A percentile compares a stretch with the other conserved stretches of the same genome.
Evolutionary conservation across 2,888 invertebrate genomes (phyloP).

Genomic region (Leistus spinibarbis): DNA sequence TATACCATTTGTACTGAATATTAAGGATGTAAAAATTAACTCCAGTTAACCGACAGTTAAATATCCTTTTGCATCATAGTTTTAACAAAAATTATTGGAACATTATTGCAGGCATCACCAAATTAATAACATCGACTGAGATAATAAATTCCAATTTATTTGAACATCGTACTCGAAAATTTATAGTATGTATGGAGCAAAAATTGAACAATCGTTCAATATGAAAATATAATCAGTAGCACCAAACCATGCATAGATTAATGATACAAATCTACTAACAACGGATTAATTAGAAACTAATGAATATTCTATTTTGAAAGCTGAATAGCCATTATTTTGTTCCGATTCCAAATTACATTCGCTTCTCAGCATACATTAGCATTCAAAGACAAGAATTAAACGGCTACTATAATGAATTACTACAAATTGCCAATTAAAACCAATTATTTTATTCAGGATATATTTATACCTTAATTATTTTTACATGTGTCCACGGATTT

Average conservation of each 20-base stretch:
- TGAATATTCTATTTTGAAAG: constrained; percentile 30
- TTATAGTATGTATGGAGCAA: not conserved
- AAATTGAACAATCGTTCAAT: not conserved
- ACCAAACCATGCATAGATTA: constrained; percentile 16
- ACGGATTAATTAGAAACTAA: constrained; percentile 30
- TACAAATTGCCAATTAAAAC: constrained; percentile 25
- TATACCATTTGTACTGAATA: not conserved
- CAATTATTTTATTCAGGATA: not conserved
- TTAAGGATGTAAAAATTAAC: too few species aligned
- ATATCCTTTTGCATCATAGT: too few species aligned
- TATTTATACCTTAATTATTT: too few species aligned
- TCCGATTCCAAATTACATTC: constrained; percentile 19
- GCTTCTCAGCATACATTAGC: constrained; percentile 27
- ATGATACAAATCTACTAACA: constrained; percentile 28
- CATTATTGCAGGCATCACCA: too few species aligned
- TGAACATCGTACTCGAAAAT: not conserved
- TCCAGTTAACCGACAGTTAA: too few species aligned
- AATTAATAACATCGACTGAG: too few species aligned
- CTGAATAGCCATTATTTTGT: constrained; percentile 19
- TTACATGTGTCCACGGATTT: too few species aligned
- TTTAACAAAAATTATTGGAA: too few species aligned
- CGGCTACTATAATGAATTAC: constrained; percentile 23
- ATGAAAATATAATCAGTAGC: not conserved
- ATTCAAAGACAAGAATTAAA: constrained; percentile 26
- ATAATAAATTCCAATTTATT: too few species aligned